Base-by-base conservation (phyloP, 2,113 vertebrate genomes). In the human (Homo sapiens) region DNA sequence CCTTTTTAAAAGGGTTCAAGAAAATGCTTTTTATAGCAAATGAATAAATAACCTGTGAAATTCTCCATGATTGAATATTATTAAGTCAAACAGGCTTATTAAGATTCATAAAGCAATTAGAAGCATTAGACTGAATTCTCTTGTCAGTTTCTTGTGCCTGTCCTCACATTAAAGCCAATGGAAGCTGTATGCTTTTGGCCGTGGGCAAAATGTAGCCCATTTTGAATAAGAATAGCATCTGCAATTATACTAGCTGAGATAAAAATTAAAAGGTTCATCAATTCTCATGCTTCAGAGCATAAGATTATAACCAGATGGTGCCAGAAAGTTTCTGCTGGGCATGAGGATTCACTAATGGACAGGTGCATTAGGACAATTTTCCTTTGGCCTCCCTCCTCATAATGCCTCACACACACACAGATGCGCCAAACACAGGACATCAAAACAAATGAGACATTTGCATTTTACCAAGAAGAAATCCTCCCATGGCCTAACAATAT, bases 231-330 rank as follows among this genome's bases (percentile, higher is more conserved):
- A 97, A 98, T 95, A 98, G 95, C 97, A 97, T 97, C 94, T 97
- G 88, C 90, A 96, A 97, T 98, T 98, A 97, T 93, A 98, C 90
- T 83, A 95, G 90, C 90, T 89, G 90, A 97, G 94, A 97, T 96
- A 97, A 97, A 98, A 98, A 98, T 96, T 97, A 97, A 97, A 98
- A 98, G 97, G 95, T 87, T 76, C 96, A 97, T 98, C 90, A 95
- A 76, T 96, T 96, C 88, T 95, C 89, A 97, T 92, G 96, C 97
- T 98, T 97, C 97, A 97, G 88, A 97, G 96, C 84, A 43, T 98
- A 94, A 97, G 88, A 96, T 96, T 94, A 97, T 97, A 92, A 98
- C 88, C 97, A 98, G 97, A 96, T 97, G 96, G 93, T 96, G 90
- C 85, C 96, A 95, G 94, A 81, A 97, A 96, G 78, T 97, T 97